phyloP scores from a whole-genome alignment of 2,113 vertebrate genomes.

The Scopus umbretta region DNA sequence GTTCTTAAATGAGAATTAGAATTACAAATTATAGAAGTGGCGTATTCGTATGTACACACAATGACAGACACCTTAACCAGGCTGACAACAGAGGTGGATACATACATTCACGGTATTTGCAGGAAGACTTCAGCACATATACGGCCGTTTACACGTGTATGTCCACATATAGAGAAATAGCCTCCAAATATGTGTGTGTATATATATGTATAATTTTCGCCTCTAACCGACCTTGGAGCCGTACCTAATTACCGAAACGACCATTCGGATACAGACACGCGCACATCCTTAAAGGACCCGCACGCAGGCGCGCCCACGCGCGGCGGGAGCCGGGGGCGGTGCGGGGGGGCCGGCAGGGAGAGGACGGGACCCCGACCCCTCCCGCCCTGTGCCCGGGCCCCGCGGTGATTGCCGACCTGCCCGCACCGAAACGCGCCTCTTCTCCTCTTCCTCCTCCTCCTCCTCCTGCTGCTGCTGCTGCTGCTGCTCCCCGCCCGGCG shows the following conservation, averaged over 20 bases:
- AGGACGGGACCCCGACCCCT: background rate
- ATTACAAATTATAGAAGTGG: background rate
- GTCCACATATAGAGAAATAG: background rate
- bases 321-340: background rate
- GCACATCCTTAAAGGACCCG: background rate
- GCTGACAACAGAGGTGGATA: accelerated
- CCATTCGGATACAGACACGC: background rate
- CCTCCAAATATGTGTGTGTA: too few relatives aligned
- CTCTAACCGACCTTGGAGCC: background rate
- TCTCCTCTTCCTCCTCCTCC: too few relatives aligned
- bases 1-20: background rate
- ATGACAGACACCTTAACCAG: background rate
- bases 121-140: background rate
- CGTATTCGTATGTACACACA: background rate
- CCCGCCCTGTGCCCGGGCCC: too few relatives aligned
- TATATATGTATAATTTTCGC: background rate
- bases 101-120: background rate
- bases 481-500: background rate
- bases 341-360: background rate
- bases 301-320: background rate
- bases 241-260: background rate
- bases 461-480: background rate
- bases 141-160: background rate
- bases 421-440: background rate
- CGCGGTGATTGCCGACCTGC: background rate